Conservation (phyloP, 2,113 vertebrate species). For the Epinephelus moara region DNA sequence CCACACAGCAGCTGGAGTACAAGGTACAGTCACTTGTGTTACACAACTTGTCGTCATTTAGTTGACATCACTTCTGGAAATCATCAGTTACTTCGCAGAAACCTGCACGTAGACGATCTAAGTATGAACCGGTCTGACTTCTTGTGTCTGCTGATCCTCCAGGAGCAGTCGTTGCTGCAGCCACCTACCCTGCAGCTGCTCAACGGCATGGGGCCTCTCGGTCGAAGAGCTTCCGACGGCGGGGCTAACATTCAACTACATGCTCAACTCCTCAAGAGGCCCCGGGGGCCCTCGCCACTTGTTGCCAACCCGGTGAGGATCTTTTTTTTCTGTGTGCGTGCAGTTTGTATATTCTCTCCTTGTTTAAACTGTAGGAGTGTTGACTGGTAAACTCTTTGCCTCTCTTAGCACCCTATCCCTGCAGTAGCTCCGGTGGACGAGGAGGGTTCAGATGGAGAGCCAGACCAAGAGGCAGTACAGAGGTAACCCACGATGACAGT, state of each 20-base stretch:
- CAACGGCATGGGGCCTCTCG: conserved; percentile 98
- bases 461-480: conserved; percentile 98
- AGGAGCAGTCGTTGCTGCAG: conserved; percentile 98
- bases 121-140: background rate
- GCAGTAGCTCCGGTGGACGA: conserved; percentile 98
- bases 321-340: background rate
- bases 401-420: conserved; percentile 89
- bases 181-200: conserved; percentile 96
- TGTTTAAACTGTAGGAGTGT: background rate
- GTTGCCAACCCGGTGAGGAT: conserved; percentile 90
- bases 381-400: conserved; percentile 60
- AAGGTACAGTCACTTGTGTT: conserved; percentile 86
- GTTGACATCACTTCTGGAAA: background rate
- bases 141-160: conserved; percentile 2
- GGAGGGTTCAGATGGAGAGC: conserved; percentile 97
- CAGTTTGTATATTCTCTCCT: background rate
- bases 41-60: background rate
- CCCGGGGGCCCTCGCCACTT: conserved; percentile 95
- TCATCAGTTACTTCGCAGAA: background rate
- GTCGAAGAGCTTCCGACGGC: conserved; percentile 95
- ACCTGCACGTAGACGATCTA: background rate
- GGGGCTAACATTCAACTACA: conserved; percentile 98
- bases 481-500: conserved; percentile 86
- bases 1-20: conserved; percentile 95
- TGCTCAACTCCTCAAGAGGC: conserved; percentile 95